Evolutionary conservation across 2,113 vertebrate genomes (phyloP), one percentile per base, ranked within the genome.

Genomic region (Pangasianodon hypophthalmus): DNA sequence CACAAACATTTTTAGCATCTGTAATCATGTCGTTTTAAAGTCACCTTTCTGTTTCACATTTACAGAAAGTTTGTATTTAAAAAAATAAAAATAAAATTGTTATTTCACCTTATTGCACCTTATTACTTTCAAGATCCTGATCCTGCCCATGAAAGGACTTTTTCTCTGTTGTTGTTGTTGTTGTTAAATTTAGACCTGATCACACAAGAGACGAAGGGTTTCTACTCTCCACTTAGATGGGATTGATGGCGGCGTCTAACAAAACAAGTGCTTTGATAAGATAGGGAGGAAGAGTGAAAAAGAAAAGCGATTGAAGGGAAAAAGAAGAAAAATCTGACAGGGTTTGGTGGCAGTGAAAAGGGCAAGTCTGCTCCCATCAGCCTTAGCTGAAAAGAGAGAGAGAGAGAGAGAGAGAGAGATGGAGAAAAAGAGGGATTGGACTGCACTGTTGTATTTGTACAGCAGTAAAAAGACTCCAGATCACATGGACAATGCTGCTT

Each of bases 311-410:
- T 21, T 54, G 75, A 29, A 29, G 48, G 69, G 19, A 83, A 54
- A 90, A 44, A 87, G 21, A 46, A 32, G 73, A 88, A n/a, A 16
- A 48, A 52, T 86, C 89, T 64, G 84, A 92, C 81, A 81, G 80
- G 56, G 41, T 77, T 90, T 79, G 37, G 37, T 37, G 48, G 77
- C 87, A 90, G 91, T 93, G 92, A 93, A 93, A 91, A 93, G 92
- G 91, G 93, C n/a, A 67, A 94, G 94, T 93, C 91, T 56, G 91
- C 92, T 91, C 84, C 93, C 95, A 95, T 96, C 95, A 96, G 92
- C 69, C n/a, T 32, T 87, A 73, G 87, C 94, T 94, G 92, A 87
- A 91, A 62, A 87, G 88, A 37, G 44, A 83, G 7, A 54, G 90
- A 91, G 88, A 92, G 95, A 93, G 29, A 71, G 26, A 81, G 32